A percentile compares a stretch with the other conserved stretches of the same genome.
phyloP scores from a whole-genome alignment of 2,888 invertebrate species.

The Chrysodeixis includens region DNA sequence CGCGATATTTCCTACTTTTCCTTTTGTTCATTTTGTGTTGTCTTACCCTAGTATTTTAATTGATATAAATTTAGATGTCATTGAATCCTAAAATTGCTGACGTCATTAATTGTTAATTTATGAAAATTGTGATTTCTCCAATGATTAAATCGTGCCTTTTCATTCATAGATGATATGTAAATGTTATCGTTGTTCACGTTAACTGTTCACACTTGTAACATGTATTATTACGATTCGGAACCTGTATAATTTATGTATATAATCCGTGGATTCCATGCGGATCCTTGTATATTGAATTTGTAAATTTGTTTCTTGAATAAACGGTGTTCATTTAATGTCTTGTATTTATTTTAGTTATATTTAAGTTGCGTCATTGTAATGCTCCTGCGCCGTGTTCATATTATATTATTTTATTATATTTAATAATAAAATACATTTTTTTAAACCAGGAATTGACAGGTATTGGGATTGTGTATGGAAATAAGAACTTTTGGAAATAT shows the following conservation, averaged over 20 bases:
- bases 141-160: constrained; percentile 72
- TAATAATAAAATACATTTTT: neutral
- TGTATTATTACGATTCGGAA: constrained; percentile 59
- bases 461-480: constrained; percentile 3
- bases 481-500: constrained; percentile 53
- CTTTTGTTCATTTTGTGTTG: constrained; percentile 31
- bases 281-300: constrained; percentile 73
- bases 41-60: constrained; percentile 17
- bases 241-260: constrained; percentile 67
- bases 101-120: constrained; percentile 38
- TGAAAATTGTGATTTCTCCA: constrained; percentile 44
- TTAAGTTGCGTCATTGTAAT: neutral
- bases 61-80: constrained; percentile 37
- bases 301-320: constrained; percentile 84
- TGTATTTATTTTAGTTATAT: constrained; percentile 44
- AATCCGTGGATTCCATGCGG: constrained; percentile 66
- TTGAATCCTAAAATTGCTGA: constrained; percentile 29
- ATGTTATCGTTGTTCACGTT: constrained; percentile 62
- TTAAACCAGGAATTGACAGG: too few relatives aligned
- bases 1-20: constrained; percentile 33
- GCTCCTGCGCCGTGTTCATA: neutral
- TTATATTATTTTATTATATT: neutral
- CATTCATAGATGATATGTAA: constrained; percentile 64
- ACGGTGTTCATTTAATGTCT: constrained; percentile 65
- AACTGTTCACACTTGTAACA: constrained; percentile 59